Conservation (phyloP, 2,888 invertebrate genomes). For the Chironomus riparius region DNA sequence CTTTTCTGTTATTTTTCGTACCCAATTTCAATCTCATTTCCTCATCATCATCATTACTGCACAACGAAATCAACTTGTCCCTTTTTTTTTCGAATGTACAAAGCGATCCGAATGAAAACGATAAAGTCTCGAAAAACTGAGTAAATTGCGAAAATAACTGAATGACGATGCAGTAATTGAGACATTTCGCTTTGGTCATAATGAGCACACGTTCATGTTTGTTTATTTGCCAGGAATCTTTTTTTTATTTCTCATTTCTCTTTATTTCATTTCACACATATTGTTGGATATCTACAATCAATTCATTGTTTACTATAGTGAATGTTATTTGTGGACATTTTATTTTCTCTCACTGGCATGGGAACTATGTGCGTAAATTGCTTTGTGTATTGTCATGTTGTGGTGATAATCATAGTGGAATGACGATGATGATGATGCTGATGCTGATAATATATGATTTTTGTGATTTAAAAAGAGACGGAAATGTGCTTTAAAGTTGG, state of each 20-base stretch:
- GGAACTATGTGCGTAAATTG: too few species aligned
- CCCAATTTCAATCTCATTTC: too few species aligned
- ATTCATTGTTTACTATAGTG: not conserved
- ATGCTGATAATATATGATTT: too few species aligned
- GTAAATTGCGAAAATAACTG: constrained; percentile 1
- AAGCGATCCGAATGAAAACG: not conserved
- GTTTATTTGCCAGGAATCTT: not conserved
- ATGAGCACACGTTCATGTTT: constrained; percentile 3
- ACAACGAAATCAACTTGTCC: not conserved
- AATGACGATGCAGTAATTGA: constrained; percentile 23
- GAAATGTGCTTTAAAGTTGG: too few species aligned
- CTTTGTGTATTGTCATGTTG: too few species aligned
- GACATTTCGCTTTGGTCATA: not conserved
- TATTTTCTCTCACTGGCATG: too few species aligned
- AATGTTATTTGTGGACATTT: too few species aligned
- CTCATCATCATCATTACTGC: not conserved
- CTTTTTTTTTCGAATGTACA: not conserved
- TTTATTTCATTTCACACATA: not conserved
- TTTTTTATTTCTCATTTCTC: not conserved
- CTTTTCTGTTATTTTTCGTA: not conserved
- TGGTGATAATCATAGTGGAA: too few species aligned
- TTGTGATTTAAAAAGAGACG: too few species aligned
- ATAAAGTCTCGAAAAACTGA: not conserved
- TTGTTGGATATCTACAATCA: not conserved
- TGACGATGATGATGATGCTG: too few species aligned